These are phyloP conservation scores for Nannospalax galili DNA, from an alignment of 2,113 vertebrate genomes.

Conservation along the genomic window DNA sequence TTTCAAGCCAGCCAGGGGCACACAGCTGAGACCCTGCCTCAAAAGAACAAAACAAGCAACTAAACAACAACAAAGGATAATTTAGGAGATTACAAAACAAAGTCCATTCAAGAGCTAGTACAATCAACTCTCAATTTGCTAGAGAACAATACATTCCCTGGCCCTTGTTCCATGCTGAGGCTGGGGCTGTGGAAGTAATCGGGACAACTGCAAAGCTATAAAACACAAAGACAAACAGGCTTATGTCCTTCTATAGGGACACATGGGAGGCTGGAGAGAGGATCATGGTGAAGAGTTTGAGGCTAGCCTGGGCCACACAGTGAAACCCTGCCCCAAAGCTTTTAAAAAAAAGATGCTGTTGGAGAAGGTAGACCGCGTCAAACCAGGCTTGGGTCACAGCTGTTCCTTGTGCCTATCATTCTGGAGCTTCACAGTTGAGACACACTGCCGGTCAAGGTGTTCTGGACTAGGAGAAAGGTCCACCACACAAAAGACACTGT, in stretches of 20 bases:
- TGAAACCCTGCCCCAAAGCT: neutral
- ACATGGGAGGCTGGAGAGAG: neutral
- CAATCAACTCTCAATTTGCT: neutral
- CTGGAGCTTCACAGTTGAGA: neutral
- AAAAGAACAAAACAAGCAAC: neutral
- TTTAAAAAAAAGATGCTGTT: neutral
- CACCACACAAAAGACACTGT: neutral
- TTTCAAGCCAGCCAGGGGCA: neutral
- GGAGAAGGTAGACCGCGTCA: neutral
- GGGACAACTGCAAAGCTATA: neutral
- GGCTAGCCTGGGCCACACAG: neutral
- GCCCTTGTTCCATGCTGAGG: neutral
- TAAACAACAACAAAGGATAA: neutral
- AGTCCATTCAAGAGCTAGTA: neutral
- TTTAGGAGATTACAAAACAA: conserved; percentile 24
- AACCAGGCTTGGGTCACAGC: neutral
- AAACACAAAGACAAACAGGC: neutral
- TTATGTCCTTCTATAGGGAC: neutral
- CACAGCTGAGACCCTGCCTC: neutral
- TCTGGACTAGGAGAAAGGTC: neutral
- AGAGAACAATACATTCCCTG: neutral
- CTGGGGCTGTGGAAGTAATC: neutral
- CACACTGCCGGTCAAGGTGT: neutral
- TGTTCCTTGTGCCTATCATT: neutral
- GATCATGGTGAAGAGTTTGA: neutral